These are phyloP conservation scores for Sceloporus tristichus DNA, from an alignment of 2,113 vertebrate genomes.

Conservation along the genomic window DNA sequence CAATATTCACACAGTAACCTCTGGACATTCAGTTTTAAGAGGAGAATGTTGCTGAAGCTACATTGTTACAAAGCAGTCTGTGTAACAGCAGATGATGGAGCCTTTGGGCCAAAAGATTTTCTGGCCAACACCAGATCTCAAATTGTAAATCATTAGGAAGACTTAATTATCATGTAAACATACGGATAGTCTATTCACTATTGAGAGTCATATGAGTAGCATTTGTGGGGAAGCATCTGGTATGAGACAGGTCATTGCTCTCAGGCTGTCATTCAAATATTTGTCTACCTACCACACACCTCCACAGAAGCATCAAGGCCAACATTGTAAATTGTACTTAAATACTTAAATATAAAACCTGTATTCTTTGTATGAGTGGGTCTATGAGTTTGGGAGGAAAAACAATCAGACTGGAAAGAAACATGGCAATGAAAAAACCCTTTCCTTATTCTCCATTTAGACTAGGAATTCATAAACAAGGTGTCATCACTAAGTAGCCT, in stretches of 20 bases:
- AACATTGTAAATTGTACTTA: background rate
- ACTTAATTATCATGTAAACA: background rate
- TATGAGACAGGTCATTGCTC: background rate
- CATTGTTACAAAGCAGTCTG: too few species aligned
- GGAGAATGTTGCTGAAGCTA: too few species aligned
- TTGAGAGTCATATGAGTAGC: background rate
- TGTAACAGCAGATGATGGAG: too few species aligned
- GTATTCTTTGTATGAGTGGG: background rate
- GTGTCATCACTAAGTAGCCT: too few species aligned
- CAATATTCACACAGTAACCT: too few species aligned
- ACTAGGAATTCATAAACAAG: too few species aligned
- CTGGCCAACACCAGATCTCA: too few species aligned
- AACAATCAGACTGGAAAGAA: background rate
- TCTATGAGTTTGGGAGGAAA: background rate
- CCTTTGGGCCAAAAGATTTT: too few species aligned
- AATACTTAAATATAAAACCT: background rate
- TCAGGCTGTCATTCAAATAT: background rate
- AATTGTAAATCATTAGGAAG: too few species aligned
- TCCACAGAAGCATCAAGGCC: background rate
- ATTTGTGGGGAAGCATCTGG: background rate
- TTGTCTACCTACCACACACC: background rate
- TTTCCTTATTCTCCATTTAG: too few species aligned
- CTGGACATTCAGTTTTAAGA: too few species aligned
- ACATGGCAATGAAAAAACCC: too few species aligned
- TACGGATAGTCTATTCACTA: background rate